phyloP scores from a whole-genome alignment of 1,140 invertebrate species.

The Lepidurus apus region DNA sequence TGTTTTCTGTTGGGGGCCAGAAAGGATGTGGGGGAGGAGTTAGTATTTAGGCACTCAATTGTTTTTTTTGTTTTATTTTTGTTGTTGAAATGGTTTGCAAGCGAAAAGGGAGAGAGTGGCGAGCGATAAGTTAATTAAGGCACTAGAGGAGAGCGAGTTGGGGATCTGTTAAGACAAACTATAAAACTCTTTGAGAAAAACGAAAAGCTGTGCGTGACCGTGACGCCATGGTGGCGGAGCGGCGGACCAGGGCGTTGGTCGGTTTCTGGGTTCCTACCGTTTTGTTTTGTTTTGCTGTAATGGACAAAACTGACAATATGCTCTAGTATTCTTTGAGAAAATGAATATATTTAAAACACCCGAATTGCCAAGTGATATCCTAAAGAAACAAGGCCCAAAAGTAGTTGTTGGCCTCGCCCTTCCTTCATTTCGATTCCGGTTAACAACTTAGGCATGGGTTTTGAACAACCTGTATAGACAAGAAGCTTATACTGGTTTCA shows the following conservation, averaged over 20 bases:
- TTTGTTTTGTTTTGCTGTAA: not conserved
- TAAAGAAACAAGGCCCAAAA: not conserved
- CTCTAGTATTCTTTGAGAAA: not conserved
- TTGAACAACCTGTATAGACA: too few relatives aligned
- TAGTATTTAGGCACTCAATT: not conserved
- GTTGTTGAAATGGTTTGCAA: not conserved
- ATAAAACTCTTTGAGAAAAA: not conserved
- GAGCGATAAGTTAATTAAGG: not conserved
- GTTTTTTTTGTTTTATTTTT: not conserved
- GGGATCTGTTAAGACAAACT: not conserved
- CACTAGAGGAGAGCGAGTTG: not conserved
- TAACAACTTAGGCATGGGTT: too few relatives aligned
- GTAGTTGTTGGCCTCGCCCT: conserved; percentile 4
- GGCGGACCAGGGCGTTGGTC: not conserved
- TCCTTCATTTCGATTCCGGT: not conserved
- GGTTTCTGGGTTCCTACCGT: not conserved
- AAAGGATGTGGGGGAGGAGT: not conserved
- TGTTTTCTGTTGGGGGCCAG: not conserved
- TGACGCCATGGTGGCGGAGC: not conserved
- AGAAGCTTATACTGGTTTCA: too few relatives aligned
- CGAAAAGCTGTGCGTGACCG: conserved; percentile 12
- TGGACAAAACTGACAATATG: not conserved
- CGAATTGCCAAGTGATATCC: not conserved
- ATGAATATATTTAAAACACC: too few relatives aligned
- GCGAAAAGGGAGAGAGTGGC: not conserved